Evolutionary conservation across 2,888 invertebrate genomes (phyloP).

Genomic region (Xanthia togata): DNA sequence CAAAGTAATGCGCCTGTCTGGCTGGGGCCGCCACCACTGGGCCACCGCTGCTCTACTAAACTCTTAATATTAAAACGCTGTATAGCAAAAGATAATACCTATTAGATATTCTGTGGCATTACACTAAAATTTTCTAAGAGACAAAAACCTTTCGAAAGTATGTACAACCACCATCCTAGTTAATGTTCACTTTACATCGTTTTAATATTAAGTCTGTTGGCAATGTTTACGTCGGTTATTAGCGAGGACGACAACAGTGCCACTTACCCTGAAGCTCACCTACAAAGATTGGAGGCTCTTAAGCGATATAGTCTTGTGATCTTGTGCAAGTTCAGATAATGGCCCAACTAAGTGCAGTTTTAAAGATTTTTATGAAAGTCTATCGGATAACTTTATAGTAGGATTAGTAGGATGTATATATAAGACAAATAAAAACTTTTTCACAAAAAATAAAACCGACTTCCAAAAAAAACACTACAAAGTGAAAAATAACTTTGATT

Average conservation of each 20-base stretch:
- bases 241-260: conserved; percentile 72
- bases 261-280: conserved; percentile 79
- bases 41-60: no score
- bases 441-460: no score
- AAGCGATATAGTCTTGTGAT: conserved; percentile 62
- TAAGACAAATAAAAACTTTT: no score
- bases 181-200: conserved; percentile 68
- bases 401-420: no score
- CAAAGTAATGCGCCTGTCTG: no score
- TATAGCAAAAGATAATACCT: background rate
- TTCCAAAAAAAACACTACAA: no score
- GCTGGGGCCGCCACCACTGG: no score
- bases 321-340: conserved; percentile 50
- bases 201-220: conserved; percentile 83
- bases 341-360: conserved; percentile 47
- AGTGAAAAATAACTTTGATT: no score
- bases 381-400: background rate
- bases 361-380: conserved; percentile 47
- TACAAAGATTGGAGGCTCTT: conserved; percentile 78
- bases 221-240: conserved; percentile 82
- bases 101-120: conserved; percentile 6
- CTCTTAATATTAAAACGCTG: no score
- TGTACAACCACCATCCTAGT: conserved; percentile 27
- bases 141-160: conserved; percentile 34
- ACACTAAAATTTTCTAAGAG: conserved; percentile 24